These are phyloP conservation scores for Diachasma alloeum DNA, from an alignment of 1,140 invertebrate genomes.

Conservation along the genomic window DNA sequence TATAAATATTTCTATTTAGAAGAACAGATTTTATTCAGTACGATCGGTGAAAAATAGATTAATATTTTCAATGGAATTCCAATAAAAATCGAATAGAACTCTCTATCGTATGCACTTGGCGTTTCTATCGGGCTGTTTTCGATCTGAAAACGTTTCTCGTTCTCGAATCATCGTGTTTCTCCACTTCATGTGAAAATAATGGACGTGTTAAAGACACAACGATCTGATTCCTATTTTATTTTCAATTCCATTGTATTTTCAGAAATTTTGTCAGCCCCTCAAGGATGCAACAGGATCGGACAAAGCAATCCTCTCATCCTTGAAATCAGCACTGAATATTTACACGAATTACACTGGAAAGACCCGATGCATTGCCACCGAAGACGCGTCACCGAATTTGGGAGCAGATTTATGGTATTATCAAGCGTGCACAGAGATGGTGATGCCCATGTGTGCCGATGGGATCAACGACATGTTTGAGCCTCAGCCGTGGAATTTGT, in stretches of 20 bases:
- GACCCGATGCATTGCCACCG: slow-evolving; percentile 71
- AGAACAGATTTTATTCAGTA: too few species aligned
- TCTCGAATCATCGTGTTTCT: too few species aligned
- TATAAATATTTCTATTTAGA: too few species aligned
- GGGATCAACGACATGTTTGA: slow-evolving; percentile 88
- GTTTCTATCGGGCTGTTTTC: too few species aligned
- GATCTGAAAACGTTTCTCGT: too few species aligned
- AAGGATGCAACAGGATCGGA: slow-evolving; percentile 62
- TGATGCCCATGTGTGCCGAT: slow-evolving; percentile 89
- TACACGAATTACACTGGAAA: slow-evolving; percentile 86
- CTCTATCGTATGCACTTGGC: too few species aligned
- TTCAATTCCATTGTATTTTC: slow-evolving; percentile 35
- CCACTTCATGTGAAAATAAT: too few species aligned
- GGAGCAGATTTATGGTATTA: slow-evolving; percentile 76
- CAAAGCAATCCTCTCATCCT: slow-evolving; percentile 66
- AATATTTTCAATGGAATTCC: too few species aligned
- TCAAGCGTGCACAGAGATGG: slow-evolving; percentile 94
- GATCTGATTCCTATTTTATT: too few species aligned
- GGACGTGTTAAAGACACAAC: too few species aligned
- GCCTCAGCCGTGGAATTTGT: slow-evolving; percentile 77
- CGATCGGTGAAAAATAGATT: too few species aligned
- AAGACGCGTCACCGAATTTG: slow-evolving; percentile 66
- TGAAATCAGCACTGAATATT: slow-evolving; percentile 76
- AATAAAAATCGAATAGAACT: too few species aligned
- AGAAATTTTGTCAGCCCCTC: slow-evolving; percentile 70